Evolutionary conservation across 2,113 vertebrate species (phyloP).

Genomic region (Spilogale gracilis): DNA sequence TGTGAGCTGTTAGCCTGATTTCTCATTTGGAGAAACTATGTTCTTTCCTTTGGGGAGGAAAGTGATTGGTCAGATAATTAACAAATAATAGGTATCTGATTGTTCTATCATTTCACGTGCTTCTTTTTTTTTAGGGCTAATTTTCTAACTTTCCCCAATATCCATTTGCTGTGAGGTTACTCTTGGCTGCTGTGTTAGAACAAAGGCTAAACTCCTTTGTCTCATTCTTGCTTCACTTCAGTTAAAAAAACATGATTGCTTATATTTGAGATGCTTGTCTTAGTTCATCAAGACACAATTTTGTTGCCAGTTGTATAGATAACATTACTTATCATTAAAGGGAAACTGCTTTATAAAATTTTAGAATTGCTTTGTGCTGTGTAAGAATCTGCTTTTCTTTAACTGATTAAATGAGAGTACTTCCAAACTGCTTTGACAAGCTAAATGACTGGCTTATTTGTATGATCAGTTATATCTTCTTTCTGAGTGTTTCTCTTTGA

Average conservation of each 20-base stretch:
- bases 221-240: slow-evolving; percentile 44
- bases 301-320: slow-evolving; percentile 36
- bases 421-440: slow-evolving; percentile 46
- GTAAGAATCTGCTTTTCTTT: slow-evolving; percentile 23
- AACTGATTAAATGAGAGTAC: neutral
- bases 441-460: slow-evolving; percentile 58
- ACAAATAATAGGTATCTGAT: neutral
- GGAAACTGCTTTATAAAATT: neutral
- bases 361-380: neutral
- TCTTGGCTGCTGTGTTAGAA: slow-evolving; percentile 46
- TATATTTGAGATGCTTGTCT: neutral
- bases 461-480: slow-evolving; percentile 26
- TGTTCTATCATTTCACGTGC: neutral
- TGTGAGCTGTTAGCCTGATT: neutral
- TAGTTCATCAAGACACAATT: slow-evolving; percentile 53
- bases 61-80: slow-evolving; percentile 22
- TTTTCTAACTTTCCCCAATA: neutral
- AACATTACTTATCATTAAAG: slow-evolving; percentile 40
- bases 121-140: neutral
- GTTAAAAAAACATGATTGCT: neutral
- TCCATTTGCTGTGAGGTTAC: neutral
- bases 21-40: neutral
- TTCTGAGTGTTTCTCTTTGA: slow-evolving; percentile 40
- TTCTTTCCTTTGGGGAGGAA: neutral
- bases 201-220: neutral